phyloP scores from a whole-genome alignment of 2,797 vertebrate species.

The Coranthus polyacanthus region DNA sequence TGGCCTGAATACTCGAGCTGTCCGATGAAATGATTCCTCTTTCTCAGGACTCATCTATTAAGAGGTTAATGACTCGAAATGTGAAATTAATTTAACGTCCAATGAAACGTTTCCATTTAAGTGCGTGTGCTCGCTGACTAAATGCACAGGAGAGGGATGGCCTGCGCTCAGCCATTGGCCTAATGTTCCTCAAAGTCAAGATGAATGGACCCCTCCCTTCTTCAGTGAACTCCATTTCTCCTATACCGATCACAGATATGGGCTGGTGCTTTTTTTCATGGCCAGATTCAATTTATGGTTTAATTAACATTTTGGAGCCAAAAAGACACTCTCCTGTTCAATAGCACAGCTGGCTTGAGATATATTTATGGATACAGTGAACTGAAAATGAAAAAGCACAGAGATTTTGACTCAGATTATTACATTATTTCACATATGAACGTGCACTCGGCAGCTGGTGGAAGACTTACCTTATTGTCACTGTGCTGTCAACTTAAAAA shows the following conservation, averaged over 20 bases:
- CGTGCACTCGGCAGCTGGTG: constrained; percentile 29
- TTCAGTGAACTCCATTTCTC: constrained; percentile 47
- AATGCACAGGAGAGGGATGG: constrained; percentile 28
- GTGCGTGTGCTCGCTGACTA: constrained; percentile 13
- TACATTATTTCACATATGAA: constrained; percentile 38
- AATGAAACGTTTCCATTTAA: constrained; percentile 37
- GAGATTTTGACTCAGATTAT: constrained; percentile 34
- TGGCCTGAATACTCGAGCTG: constrained; percentile 12
- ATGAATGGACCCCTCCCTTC: constrained; percentile 59
- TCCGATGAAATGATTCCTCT: constrained; percentile 38
- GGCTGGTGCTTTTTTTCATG: constrained; percentile 47
- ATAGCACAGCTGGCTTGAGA: constrained; percentile 34
- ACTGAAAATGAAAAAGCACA: constrained; percentile 34
- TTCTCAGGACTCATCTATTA: constrained; percentile 61
- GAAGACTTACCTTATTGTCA: constrained; percentile 42
- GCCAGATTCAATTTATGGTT: constrained; percentile 70
- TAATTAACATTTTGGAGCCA: constrained; percentile 70
- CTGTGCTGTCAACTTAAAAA: constrained; percentile 1
- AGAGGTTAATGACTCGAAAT: constrained; percentile 71
- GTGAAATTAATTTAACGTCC: constrained; percentile 69
- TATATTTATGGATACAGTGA: constrained; percentile 40
- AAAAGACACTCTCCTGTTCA: constrained; percentile 47
- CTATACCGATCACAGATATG: constrained; percentile 49
- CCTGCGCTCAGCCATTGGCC: constrained; percentile 44
- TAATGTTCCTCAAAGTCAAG: constrained; percentile 71